phyloP scores from a whole-genome alignment of 1,140 invertebrate genomes.

The Drosophila nasuta region DNA sequence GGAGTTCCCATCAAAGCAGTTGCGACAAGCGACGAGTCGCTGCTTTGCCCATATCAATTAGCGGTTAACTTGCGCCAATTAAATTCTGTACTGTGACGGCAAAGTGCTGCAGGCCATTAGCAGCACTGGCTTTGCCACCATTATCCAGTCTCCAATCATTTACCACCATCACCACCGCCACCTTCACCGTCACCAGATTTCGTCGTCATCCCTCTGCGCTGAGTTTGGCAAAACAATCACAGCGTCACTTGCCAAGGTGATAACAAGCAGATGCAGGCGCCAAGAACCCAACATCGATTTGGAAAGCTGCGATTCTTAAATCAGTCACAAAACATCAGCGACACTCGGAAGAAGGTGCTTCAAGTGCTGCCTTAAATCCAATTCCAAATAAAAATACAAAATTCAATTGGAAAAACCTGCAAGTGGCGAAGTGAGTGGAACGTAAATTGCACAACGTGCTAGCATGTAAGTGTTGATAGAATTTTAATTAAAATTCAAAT shows the following conservation, averaged over 20 bases:
- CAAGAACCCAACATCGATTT: constrained; percentile 28
- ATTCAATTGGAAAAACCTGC: background rate
- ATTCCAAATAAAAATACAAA: background rate
- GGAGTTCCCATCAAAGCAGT: constrained; percentile 39
- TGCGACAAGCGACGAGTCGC: constrained; percentile 10
- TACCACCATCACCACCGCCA: too few species aligned
- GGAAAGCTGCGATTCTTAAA: constrained; percentile 29
- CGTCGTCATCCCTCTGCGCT: background rate
- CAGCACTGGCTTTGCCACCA: constrained; percentile 4
- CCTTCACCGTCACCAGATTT: background rate
- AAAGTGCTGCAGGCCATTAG: constrained; percentile 16
- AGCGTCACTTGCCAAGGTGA: constrained; percentile 31
- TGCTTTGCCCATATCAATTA: constrained; percentile 40
- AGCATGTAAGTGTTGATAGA: constrained; percentile 26
- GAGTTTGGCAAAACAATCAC: constrained; percentile 19
- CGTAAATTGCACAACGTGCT: constrained; percentile 6
- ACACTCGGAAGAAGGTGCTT: constrained; percentile 16
- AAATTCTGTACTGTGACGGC: constrained; percentile 29
- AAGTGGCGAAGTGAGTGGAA: background rate
- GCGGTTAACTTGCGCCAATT: constrained; percentile 41
- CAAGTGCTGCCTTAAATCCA: background rate
- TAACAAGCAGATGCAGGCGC: constrained; percentile 59
- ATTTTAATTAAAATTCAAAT: constrained; percentile 5
- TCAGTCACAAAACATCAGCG: constrained; percentile 52
- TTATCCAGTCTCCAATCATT: constrained; percentile 10